Base-by-base conservation (phyloP, 2,797 vertebrate species). In the Gobio occitaniae region DNA sequence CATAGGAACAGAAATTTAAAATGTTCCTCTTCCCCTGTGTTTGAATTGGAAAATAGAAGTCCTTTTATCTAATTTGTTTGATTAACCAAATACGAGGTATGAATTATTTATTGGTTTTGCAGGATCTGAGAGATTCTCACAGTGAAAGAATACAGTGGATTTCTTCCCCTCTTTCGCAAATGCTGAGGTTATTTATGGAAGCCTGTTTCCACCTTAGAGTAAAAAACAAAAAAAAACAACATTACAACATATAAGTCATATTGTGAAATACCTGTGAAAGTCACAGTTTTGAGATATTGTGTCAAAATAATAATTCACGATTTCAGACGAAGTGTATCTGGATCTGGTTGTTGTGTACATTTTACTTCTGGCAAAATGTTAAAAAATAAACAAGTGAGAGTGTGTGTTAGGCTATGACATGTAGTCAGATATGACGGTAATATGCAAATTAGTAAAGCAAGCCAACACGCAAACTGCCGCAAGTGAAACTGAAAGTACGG, bases 21-120 rank as follows among this genome's bases (percentile, higher is more conserved):
- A 56, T 47, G 56, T 72, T 78, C 44, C 78, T 83, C 78, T 78
- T 82, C 56, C 12, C 80, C 6, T 66, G 81, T 79, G 59, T 88
- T 85, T 87, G 72, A 66, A 83, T 84, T 78, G 47, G 72, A 85
- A 87, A 86, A 80, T 81, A 88, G 56, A 88, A 78, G 79, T 78
- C 71, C 54, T 87, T 87, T 88, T 84, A 87, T 88, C 68, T 80
- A 88, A 89, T 87, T 88, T 69, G 83, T 84, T 88, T 86, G 85
- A 89, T 89, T 89, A 87, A 86, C 76, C 80, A 84, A 88, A 85
- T 74, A 78, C 61, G 47, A 48, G 54, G 25, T 83, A 87, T 89
- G 87, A 87, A 86, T 89, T 88, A 88, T 89, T 86, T 86, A 88
- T 86, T 68, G 25, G n/a, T 52, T 87, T 83, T 10, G n/a, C 25